Base-by-base conservation (phyloP, 2,113 vertebrate species). In the Cranoglanis bouderius region DNA sequence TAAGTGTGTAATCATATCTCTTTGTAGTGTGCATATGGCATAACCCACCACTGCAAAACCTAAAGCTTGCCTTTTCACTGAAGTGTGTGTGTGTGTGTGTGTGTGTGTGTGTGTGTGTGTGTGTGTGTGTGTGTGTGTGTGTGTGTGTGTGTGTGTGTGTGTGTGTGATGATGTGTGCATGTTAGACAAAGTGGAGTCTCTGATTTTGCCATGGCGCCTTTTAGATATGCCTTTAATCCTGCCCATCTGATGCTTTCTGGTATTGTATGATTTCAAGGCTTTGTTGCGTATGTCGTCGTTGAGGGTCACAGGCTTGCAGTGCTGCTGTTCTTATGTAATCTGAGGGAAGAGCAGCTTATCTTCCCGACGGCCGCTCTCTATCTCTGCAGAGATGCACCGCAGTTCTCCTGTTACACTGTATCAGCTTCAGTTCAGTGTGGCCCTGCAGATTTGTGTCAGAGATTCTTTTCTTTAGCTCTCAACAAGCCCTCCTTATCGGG, bases 141-240 rank as follows among this genome's bases (percentile, higher is more conserved):
- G 70, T 43, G 70, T 74, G 70, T 40, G 70, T 40, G 70, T 74
- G 70, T 75, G 40, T 51, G 51, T 59, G 85, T 89, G 78, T 81
- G 72, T 88, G 55, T 90, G 81, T 88, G 90, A 87, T 88, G 89
- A 88, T 85, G 87, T 88, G 63, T 83, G 89, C 65, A 85, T 75
- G 75, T 82, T 86, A 93, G 93, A 94, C 95, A 87, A 84, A 91
- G 81, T 85, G 93, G 91, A 94, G 94, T 94, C 94, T 93, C 89
- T 89, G 95, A 95, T 94, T 94, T 93, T 92, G 91, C 85, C 92
- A 90, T 95, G 96, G 95, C 95, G 95, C 95, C 95, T 96, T 92
- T 92, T 91, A 95, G 94, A 95, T 95, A 94, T 92, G 94, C 92
- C 93, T 94, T 93, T 95, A 95, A 95, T 95, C 95, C 90, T 91